Base-by-base conservation (phyloP, 1,140 invertebrate genomes). In the Drosophila guanche region DNA sequence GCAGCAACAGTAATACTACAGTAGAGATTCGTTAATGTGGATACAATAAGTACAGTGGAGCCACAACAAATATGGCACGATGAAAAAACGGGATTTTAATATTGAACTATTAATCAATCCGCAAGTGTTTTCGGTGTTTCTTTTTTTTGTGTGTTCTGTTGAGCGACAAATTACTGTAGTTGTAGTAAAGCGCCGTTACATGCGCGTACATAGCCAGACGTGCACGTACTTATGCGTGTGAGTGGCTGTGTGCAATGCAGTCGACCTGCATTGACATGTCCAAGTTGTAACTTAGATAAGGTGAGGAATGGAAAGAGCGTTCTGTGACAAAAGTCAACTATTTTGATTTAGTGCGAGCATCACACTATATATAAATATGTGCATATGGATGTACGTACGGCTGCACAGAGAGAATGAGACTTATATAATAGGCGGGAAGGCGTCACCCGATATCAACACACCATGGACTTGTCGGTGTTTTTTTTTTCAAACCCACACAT, bases 171-270 rank as follows among this genome's bases (percentile, higher is more conserved):
- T 10, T 53, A 74, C 70, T 73, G 70, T 74, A 50, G 8, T 20
- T 47, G 51, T 56, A 57, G 70, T 46, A 57, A 74, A 74, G 69
- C 59, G 69, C 70, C 70, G 70, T 74, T 74, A 74, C 70, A 52
- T 52, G 43, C 41, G 25, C 27, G 46, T 43, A 46, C 29, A 58
- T 58, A 58, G 27, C 42, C 25, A 37, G 33, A 37, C 7, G 48
- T n/a, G 16, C n/a, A n/a, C 14, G 22, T 61, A 37, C 33, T 12
- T 37, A 12, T 37, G 14, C 37, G n/a, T 37, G 40, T 45, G 41
- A 37, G 22, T 20, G 20, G 25, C 27, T 27, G 29, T 42, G 23
- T 71, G 69, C 23, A 53, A 33, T 46, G 10, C 25, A 52, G 45
- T 10, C 69, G 67, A 71, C 67, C 66, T 69, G 66, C 66, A 69